Base-by-base conservation (phyloP, 2,888 invertebrate genomes). In the Micropterix aruncella region DNA sequence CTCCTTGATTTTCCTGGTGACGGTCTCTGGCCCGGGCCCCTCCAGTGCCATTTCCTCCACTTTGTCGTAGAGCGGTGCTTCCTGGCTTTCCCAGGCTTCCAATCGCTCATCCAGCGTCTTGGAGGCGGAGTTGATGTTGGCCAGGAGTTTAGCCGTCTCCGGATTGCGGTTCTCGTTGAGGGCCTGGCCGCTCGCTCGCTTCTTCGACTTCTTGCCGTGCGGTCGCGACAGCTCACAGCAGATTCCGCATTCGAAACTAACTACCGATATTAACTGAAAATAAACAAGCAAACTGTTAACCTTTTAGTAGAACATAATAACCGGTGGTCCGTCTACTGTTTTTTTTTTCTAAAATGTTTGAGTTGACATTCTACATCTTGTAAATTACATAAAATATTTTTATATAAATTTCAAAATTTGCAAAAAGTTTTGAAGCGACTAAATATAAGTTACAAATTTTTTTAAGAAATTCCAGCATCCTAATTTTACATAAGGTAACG, bases 261-360 rank as follows among this genome's bases (percentile, higher is more conserved):
- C 59, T 52, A 77, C 64, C 42, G 76, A 73, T 50, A 79, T 61
- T 48, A 77, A 72, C 79, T 79, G 66, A 27, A 66, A 61, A 45
- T 47, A 45, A 42, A 43, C 15, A 37, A n/a, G n/a, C n/a, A n/a
- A n/a, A n/a, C n/a, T n/a, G n/a, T n/a, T n/a, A n/a, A n/a, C n/a
- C n/a, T n/a, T n/a, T n/a, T n/a, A n/a, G n/a, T n/a, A n/a, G n/a
- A n/a, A n/a, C n/a, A n/a, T n/a, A n/a, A n/a, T n/a, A n/a, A n/a
- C n/a, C n/a, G n/a, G n/a, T n/a, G n/a, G n/a, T n/a, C n/a, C n/a
- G n/a, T n/a, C n/a, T n/a, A n/a, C n/a, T n/a, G n/a, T n/a, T n/a
- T n/a, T n/a, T n/a, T n/a, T n/a, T n/a, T n/a, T n/a, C n/a, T n/a
- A n/a, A n/a, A n/a, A n/a, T n/a, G n/a, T n/a, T n/a, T n/a, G n/a